These are phyloP conservation scores for Lithophane socia DNA, from an alignment of 2,888 invertebrate species.

Conservation along the genomic window DNA sequence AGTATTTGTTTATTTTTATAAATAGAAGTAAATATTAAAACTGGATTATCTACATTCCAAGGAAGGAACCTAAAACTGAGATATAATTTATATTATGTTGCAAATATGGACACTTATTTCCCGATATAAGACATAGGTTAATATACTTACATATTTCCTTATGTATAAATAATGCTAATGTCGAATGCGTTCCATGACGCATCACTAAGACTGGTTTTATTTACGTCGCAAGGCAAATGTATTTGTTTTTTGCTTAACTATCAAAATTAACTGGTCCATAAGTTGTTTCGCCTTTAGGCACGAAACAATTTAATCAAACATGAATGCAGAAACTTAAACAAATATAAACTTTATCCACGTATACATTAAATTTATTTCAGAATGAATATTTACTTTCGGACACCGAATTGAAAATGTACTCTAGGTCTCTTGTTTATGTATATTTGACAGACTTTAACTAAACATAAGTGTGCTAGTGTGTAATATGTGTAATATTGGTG, in stretches of 20 bases:
- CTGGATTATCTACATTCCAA: conserved; percentile 3
- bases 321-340: background rate
- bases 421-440: background rate
- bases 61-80: background rate
- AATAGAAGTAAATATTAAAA: background rate
- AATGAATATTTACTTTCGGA: background rate
- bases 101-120: conserved; percentile 7
- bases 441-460: conserved; percentile 59
- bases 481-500: conserved; percentile 86
- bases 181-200: conserved; percentile 26
- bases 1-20: background rate
- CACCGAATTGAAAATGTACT: background rate
- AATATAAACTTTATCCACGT: background rate
- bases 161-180: conserved; percentile 9
- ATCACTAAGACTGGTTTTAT: conserved; percentile 30
- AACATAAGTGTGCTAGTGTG: conserved; percentile 62
- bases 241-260: conserved; percentile 1
- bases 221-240: conserved; percentile 12
- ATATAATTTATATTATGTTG: background rate
- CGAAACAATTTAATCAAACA: background rate
- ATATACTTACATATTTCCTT: conserved; percentile 3
- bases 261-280: conserved; percentile 12
- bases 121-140: background rate
- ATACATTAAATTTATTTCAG: background rate
- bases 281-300: background rate